Evolutionary conservation across 2,888 invertebrate species (phyloP).

Genomic region (Malthinus seriepunctatus): DNA sequence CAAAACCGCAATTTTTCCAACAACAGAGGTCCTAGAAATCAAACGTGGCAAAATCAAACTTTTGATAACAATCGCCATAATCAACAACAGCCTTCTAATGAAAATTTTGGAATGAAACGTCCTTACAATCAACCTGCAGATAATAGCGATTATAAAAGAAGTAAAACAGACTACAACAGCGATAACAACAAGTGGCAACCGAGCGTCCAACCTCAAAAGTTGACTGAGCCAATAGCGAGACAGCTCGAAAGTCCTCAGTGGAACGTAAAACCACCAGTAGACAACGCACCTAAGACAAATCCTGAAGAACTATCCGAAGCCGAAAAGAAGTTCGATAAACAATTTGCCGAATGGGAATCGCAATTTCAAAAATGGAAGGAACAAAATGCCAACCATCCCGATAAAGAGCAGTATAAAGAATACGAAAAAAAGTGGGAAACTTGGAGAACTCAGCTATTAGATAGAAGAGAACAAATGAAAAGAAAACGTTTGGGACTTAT

Average conservation of each 20-base stretch:
- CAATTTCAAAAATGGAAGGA: slow-evolving; percentile 91
- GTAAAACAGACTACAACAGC: slow-evolving; percentile 19
- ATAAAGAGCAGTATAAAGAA: slow-evolving; percentile 80
- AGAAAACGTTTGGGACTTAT: slow-evolving; percentile 58
- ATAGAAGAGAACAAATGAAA: slow-evolving; percentile 81
- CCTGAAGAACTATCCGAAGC: slow-evolving; percentile 61
- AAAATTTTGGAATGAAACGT: slow-evolving; percentile 22
- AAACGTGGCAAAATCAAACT: slow-evolving; percentile 19
- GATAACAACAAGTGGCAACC: slow-evolving; percentile 8
- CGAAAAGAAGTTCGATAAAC: slow-evolving; percentile 84
- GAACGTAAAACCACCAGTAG: slow-evolving; percentile 31
- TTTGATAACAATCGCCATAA: slow-evolving; percentile 7
- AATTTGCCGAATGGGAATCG: slow-evolving; percentile 89
- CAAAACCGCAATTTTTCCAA: slow-evolving; percentile 17
- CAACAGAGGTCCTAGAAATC: slow-evolving; percentile 8
- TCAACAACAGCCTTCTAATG: slow-evolving; percentile 14
- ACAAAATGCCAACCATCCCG: slow-evolving; percentile 90
- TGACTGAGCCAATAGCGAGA: slow-evolving; percentile 38
- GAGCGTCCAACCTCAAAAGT: slow-evolving; percentile 19
- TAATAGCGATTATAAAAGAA: slow-evolving; percentile 33
- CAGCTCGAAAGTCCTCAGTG: slow-evolving; percentile 35
- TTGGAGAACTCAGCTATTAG: slow-evolving; percentile 77
- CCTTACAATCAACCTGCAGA: slow-evolving; percentile 18
- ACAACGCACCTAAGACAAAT: slow-evolving; percentile 39
- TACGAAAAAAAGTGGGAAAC: slow-evolving; percentile 90